phyloP scores from a whole-genome alignment of 1,140 invertebrate species.

The Delia radicum region DNA sequence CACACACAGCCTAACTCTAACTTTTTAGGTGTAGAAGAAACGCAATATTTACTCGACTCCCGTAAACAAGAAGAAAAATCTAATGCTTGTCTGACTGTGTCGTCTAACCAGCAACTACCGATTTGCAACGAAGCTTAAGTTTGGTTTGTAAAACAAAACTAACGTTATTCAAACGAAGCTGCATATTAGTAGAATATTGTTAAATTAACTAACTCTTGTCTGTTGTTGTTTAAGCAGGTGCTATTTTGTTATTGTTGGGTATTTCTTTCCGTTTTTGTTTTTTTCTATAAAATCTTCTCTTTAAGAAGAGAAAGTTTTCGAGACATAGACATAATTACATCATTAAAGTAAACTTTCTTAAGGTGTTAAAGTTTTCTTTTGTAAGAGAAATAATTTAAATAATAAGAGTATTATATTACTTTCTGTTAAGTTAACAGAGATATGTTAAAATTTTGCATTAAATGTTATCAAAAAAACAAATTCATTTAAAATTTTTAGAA shows the following conservation, averaged over 20 bases:
- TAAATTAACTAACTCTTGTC: not conserved
- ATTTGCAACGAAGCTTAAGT: not conserved
- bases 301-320: not conserved
- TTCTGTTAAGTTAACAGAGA: not conserved
- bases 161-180: not conserved
- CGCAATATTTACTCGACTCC: not conserved
- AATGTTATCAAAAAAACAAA: too few relatives aligned
- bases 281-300: too few relatives aligned
- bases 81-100: not conserved
- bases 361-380: not conserved
- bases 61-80: not conserved
- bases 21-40: not conserved
- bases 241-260: not conserved
- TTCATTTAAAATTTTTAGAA: too few relatives aligned
- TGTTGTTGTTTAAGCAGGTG: not conserved
- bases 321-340: not conserved
- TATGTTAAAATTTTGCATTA: not conserved
- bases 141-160: not conserved
- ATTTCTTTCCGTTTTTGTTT: not conserved
- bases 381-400: not conserved
- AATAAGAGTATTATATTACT: not conserved
- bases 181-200: too few relatives aligned
- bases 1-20: not conserved
- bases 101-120: not conserved
- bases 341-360: not conserved